Evolutionary conservation across 2,113 vertebrate genomes (phyloP).

Genomic region (Dolichallabes microphthalmus): DNA sequence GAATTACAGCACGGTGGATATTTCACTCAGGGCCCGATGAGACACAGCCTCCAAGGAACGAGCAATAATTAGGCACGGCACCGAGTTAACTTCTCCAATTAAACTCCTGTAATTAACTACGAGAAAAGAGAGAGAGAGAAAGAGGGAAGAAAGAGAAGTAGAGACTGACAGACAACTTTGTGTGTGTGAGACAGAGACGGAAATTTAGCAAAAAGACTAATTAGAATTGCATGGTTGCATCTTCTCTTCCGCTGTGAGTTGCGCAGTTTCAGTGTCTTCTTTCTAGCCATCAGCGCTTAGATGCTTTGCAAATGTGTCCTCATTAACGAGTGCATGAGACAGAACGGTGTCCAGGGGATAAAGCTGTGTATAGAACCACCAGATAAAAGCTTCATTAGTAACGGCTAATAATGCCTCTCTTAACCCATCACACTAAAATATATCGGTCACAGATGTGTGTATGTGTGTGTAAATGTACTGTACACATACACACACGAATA

Average conservation of each 20-base stretch:
- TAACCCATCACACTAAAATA: slow-evolving; percentile 44
- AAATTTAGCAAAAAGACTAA: slow-evolving; percentile 27
- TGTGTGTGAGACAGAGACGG: not conserved
- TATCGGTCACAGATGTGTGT: slow-evolving; percentile 23
- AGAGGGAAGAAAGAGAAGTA: not conserved
- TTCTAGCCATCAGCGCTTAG: slow-evolving; percentile 1
- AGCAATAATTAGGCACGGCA: slow-evolving; percentile 48
- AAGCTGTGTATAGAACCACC: slow-evolving; percentile 25
- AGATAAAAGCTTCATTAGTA: slow-evolving; percentile 51
- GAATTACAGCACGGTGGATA: slow-evolving; percentile 48
- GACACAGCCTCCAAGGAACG: slow-evolving; percentile 42
- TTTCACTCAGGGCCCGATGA: slow-evolving; percentile 43
- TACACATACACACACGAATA: not conserved
- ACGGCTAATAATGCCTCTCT: slow-evolving; percentile 45
- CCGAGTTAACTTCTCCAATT: slow-evolving; percentile 53
- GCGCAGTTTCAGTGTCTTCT: not conserved
- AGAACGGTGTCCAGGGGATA: slow-evolving; percentile 33
- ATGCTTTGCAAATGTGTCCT: slow-evolving; percentile 29
- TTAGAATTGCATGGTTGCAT: slow-evolving; percentile 7
- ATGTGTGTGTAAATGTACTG: slow-evolving; percentile 9
- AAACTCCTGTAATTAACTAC: slow-evolving; percentile 58
- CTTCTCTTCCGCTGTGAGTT: slow-evolving; percentile 1
- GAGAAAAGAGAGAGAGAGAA: slow-evolving; percentile 11
- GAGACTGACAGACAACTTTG: not conserved
- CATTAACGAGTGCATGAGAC: slow-evolving; percentile 42